Evolutionary conservation across 2,113 vertebrate species (phyloP).

Genomic region (Choloepus hoffmanni): DNA sequence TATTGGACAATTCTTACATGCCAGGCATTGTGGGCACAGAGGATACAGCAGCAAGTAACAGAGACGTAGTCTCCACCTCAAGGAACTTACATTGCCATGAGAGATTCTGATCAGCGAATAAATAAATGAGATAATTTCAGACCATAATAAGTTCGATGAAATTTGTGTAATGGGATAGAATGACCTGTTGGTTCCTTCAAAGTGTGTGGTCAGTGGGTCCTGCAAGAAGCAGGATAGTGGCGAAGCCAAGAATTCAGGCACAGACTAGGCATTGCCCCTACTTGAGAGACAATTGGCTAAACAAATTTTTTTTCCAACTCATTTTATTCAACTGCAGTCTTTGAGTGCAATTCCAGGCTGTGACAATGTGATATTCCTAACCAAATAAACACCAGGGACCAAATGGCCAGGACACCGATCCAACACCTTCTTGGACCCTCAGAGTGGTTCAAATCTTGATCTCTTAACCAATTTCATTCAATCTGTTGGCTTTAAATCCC

Average conservation of each 20-base stretch:
- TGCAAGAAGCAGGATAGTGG: not conserved
- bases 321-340: not conserved
- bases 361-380: not conserved
- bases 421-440: accelerated
- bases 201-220: not conserved
- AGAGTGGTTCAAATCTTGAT: not conserved
- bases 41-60: not conserved
- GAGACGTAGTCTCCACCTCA: not conserved
- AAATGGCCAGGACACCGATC: not conserved
- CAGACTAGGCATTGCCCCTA: not conserved
- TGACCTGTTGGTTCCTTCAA: not conserved
- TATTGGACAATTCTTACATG: not conserved
- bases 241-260: not conserved
- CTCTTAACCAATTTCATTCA: not conserved
- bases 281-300: not conserved
- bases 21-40: not conserved
- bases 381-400: not conserved
- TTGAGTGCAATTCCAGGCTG: not conserved
- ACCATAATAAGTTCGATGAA: not conserved
- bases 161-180: not conserved
- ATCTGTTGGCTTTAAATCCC: not conserved
- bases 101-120: not conserved
- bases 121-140: not conserved
- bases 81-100: not conserved
- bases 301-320: not conserved